Evolutionary conservation across 2,797 vertebrate genomes (phyloP), one percentile per base, ranked within the genome.

Genomic region (Sandelia bainsii): DNA sequence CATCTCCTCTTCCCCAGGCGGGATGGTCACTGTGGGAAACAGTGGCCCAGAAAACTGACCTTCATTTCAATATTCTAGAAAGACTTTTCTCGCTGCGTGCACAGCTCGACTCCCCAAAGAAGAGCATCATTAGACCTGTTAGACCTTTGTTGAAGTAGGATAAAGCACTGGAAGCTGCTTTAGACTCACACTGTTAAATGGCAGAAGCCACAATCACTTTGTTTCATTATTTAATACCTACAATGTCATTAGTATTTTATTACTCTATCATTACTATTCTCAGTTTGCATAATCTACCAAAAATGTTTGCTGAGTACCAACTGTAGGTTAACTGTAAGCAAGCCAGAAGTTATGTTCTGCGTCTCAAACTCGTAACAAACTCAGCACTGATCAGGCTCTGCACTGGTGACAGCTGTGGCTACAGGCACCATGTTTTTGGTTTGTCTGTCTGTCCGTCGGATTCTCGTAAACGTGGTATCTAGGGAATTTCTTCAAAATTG

Each of bases 41-140:
- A 10, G 44, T 9, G 84, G 64, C 89, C 92, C 85, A 91, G 90
- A 90, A 89, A 91, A 54, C 71, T 70, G 88, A 90, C 89, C 89
- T 91, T 90, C 84, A 90, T 91, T 87, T 72, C 54, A 22, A 58
- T 74, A 75, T 82, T 89, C 80, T 69, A 76, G 74, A 86, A 84
- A 83, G 73, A 83, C 68, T 68, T 65, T 65, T 66, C 60, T 69
- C 6, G 3, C 62, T 16, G 23, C n/a, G 20, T 2, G 10, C 8
- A 7, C 65, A 71, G 80, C 75, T 70, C 11, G 1, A 23, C 73
- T 77, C 80, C 72, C 77, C 45, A 11, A 70, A 85, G 80, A 53
- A 81, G 44, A 42, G 51, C 51, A n/a, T 81, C 79, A 72, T 80
- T 48, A 70, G 81, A 82, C 75, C 82, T 62, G 69, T 57, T 52